Conservation (phyloP, 2,888 invertebrate genomes). For the Didymodactylos carnosus region DNA sequence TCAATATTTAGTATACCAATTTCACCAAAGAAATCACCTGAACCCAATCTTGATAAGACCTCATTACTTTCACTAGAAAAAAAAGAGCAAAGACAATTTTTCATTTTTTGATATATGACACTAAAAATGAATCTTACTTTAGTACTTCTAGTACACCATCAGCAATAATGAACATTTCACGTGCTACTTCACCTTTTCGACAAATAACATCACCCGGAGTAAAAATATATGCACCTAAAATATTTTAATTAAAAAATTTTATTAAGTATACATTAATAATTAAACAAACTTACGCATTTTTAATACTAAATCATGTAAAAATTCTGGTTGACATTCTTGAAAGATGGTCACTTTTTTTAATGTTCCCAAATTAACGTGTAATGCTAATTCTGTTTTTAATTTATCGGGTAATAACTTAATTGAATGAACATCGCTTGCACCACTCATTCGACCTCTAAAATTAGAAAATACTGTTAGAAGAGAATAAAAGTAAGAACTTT, state of each 20-base stretch:
- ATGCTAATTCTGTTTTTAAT: conserved; percentile 78
- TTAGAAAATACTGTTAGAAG: conserved; percentile 18
- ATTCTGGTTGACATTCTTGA: conserved; percentile 91
- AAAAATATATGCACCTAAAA: conserved; percentile 87
- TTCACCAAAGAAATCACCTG: conserved; percentile 91
- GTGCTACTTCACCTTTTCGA: conserved; percentile 73
- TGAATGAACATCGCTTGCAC: conserved; percentile 84
- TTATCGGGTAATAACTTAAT: conserved; percentile 78
- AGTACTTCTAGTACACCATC: conserved; percentile 85
- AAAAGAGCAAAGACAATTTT: neutral
- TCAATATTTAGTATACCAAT: conserved; percentile 86
- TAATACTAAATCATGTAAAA: conserved; percentile 77
- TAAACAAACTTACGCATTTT: too few species aligned
- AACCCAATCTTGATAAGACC: conserved; percentile 81
- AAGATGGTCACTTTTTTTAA: conserved; percentile 78
- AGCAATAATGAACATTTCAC: conserved; percentile 95
- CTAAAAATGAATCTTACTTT: conserved; percentile 35
- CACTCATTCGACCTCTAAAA: conserved; percentile 71
- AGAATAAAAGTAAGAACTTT: neutral
- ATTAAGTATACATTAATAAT: too few species aligned
- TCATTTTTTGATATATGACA: neutral
- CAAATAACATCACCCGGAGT: conserved; percentile 91
- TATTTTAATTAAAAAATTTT: too few species aligned
- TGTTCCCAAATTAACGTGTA: conserved; percentile 81
- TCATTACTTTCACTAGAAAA: conserved; percentile 60